Base-by-base conservation (phyloP, 2,888 invertebrate genomes). In the Frankliniella intonsa region DNA sequence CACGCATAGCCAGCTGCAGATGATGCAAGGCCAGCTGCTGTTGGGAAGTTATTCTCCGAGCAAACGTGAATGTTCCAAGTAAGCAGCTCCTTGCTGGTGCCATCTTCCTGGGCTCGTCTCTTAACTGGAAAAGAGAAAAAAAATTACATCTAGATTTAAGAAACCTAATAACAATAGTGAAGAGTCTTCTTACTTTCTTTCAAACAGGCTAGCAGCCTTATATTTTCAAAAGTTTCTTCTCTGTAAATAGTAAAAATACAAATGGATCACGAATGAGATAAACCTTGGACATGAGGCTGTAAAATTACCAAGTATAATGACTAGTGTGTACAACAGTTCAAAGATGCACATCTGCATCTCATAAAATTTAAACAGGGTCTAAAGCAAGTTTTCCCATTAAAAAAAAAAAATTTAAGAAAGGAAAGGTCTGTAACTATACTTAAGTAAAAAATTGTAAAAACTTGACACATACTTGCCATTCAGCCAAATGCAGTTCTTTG, bases 1-100 rank as follows among this genome's bases (percentile, higher is more conserved):
- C 97, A 97, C 3, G 99, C 98, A 88, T 97, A 99, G 7, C 99
- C 99, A 76, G 99, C 98, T 50, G 99, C 99, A 83, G 98, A 98
- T 0, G 98, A 99, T 0, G 99, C 99, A 81, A 99, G 90, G 0
- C 99, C 99, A 82, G 99, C 98, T 7, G 98, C 98, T 7, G 99
- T 99, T 17, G 99, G 99, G 87, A 99, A 99, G 89, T 99, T 99
- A 88, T 99, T 99, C 86, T 93, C 93, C 0, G 97, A 97, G 87
- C 94, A 94, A 85, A 97, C 93, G 85, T 93, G 94, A 65, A 97
- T 87, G 86, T 94, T 94, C 49, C 85, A 84, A 1, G 11, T n/a
- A 11, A 76, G 86, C 85, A n/a, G 90, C 90, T 85, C 89, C 86
- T 14, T 85, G 83, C 86, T 89, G 89, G 25, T 90, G 88, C 86